phyloP scores from a whole-genome alignment of 2,113 vertebrate genomes.

The Clarias gariepinus region DNA sequence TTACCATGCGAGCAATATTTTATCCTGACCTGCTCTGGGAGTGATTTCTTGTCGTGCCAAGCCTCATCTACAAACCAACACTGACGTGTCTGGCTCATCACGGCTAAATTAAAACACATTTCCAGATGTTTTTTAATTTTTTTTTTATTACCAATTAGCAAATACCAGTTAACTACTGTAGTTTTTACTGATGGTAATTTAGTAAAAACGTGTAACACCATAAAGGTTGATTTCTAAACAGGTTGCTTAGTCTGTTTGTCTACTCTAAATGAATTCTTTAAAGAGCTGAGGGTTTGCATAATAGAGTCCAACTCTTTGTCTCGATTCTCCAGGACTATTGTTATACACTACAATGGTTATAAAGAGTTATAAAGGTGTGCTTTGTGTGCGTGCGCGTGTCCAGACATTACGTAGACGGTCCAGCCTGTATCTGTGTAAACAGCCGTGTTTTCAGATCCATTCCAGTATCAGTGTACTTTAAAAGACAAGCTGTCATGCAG shows the following conservation, averaged over 20 bases:
- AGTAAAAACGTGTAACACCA: background rate
- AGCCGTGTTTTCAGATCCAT: background rate
- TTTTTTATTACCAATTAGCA: background rate
- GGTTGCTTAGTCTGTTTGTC: background rate
- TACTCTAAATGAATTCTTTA: background rate
- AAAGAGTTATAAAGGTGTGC: background rate
- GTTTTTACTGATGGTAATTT: background rate
- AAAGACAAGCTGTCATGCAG: constrained; percentile 24
- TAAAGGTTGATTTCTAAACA: constrained; percentile 11
- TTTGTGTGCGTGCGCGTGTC: background rate
- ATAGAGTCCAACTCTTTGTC: background rate
- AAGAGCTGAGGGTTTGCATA: background rate
- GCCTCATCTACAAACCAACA: constrained; percentile 6
- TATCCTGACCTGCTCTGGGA: constrained; percentile 35
- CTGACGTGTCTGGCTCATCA: background rate
- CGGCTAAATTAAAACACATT: background rate
- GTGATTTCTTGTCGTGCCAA: constrained; percentile 20
- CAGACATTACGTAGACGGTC: background rate
- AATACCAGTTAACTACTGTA: background rate
- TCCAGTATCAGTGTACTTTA: constrained; percentile 6
- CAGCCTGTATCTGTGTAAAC: background rate
- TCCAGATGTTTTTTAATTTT: no score
- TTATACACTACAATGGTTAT: background rate
- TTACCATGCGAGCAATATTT: constrained; percentile 17
- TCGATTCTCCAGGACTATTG: background rate